Base-by-base conservation (phyloP, 2,797 vertebrate species). In the Neopelma chrysocephalum region DNA sequence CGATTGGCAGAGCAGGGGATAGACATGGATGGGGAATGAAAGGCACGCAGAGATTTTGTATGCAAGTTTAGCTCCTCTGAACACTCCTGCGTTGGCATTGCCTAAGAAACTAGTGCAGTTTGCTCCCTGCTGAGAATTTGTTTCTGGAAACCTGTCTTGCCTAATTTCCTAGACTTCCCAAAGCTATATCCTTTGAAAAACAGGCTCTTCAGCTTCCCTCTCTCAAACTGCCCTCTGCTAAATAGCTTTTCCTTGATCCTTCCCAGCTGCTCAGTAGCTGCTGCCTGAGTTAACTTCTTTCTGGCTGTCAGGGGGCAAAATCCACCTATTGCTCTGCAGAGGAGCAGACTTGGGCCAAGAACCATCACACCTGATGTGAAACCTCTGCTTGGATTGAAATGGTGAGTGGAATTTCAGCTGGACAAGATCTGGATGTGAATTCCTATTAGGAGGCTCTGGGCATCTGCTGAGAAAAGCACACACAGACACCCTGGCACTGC, bases 91-190 rank as follows among this genome's bases (percentile, higher is more conserved):
- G 31, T 19, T 72, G 85, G 73, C 91, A 94, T 27, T 54, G 85
- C 87, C 82, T 70, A 58, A 95, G 82, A 94, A 95, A 93, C 51
- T 53, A 54, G 66, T 69, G 68, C 89, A 81, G 50, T 60, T 86
- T 93, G 62, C 75, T 91, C 77, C 91, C 80, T 77, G 73, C 54
- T 90, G 91, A 87, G 85, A 87, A 90, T 83, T 86, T 89, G 58
- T 86, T 93, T 77, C 87, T 91, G 58, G 87, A 96, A 94, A 93
- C 58, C 62, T 94, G 93, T 96, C 89, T 82, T 94, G 85, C 69
- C 92, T 88, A 17, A 95, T 95, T 90, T 95, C 90, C 66, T 75
- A 76, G 22, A 48, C 88, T 95, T 91, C 61, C 82, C 57, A 82
- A 87, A 85, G 87, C 72, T 80, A 20, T 15, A 77, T 36, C 82